Conservation (phyloP, 2,797 vertebrate species). For the Valencia hispanica region DNA sequence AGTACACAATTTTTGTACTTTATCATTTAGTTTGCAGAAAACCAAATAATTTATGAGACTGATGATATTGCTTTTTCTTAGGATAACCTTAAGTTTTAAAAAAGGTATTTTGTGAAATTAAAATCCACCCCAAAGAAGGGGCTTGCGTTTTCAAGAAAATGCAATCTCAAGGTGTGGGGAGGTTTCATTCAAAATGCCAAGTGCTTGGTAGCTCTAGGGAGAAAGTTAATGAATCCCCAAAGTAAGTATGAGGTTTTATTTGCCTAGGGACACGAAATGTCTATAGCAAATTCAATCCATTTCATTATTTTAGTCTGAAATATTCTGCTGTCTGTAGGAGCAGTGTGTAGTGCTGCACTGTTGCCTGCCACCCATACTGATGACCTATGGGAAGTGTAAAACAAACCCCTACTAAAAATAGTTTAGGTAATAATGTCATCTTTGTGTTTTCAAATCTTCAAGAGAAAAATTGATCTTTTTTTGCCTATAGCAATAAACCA, state of each 20-base stretch:
- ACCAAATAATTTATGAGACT: background rate
- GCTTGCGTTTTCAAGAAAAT: background rate
- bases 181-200: constrained; percentile 7
- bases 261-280: background rate
- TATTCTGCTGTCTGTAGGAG: background rate
- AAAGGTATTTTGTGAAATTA: background rate
- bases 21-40: background rate
- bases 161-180: background rate
- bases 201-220: background rate
- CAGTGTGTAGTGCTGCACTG: background rate
- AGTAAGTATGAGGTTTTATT: constrained; percentile 6
- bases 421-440: background rate
- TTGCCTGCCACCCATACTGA: background rate
- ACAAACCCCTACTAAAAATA: background rate
- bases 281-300: background rate
- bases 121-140: background rate
- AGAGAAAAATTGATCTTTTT: background rate
- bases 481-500: constrained; percentile 26
- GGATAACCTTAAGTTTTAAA: background rate
- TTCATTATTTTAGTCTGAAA: background rate
- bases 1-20: background rate
- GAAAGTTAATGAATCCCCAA: constrained; percentile 2
- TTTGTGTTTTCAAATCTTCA: background rate
- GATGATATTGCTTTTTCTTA: background rate
- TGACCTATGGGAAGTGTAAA: background rate